Base-by-base conservation (phyloP, 2,888 invertebrate species). In the Lasioglossum malachurum region DNA sequence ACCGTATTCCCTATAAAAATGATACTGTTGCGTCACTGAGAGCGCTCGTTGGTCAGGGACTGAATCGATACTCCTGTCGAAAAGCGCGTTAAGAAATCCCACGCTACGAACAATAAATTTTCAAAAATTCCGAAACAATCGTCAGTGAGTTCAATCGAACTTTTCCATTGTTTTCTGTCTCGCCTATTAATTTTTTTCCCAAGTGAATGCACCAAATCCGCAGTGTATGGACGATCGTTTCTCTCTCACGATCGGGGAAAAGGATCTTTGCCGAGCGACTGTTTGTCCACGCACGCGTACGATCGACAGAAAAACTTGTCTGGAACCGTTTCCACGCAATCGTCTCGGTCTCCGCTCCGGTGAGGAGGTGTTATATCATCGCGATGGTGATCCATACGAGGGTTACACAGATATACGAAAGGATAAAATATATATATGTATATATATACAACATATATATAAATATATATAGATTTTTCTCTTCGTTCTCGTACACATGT, bases 391-490 rank as follows among this genome's bases (percentile, higher is more conserved):
- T 69, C 69, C 87, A 82, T 80, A 86, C 87, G 84, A 83, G 82
- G 64, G 69, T 90, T 88, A 89, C 84, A 92, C 89, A 88, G 86
- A 91, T 89, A 91, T 89, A 91, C 84, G 84, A 91, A 91, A 91
- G 85, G 89, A 91, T 83, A 88, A 87, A 87, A 90, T 87, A 80
- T 89, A 80, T 16, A 60, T 27, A 12, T 27, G 0, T n/a, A 0
- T 27, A 4, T n/a, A 14, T 60, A n/a, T 12, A 14, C 0, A 0
- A 44, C 0, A n/a, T 57, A 57, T 53, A 53, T n/a, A 57, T 57
- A 53, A 0, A 46, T 46, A 46, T 46, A 16, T 16, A 46, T 46
- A 46, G 16, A 46, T 16, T 4, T 16, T 4, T 46, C 46, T 57
- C 49, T 8, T 69, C 69, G 35, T 79, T 73, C 88, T 74, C 87